A percentile compares a stretch with the other conserved stretches of the same genome.
Conservation (phyloP, 23 tunicate genomes). For the Corella eumyota region DNA sequence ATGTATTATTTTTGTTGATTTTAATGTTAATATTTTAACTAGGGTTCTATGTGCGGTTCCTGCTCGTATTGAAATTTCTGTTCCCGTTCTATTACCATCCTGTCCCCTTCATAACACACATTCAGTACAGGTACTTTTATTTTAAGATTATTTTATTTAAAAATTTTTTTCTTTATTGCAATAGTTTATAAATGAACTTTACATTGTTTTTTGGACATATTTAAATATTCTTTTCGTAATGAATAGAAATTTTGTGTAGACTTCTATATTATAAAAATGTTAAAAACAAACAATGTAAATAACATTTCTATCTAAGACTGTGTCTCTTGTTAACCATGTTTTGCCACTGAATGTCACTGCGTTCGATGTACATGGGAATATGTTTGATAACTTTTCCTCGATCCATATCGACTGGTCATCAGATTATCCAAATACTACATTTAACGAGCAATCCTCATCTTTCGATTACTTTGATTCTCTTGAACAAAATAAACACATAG, state of each 20-base stretch:
- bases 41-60: constrained; percentile 46
- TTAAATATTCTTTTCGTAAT: no score
- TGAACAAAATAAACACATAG: constrained; percentile 45
- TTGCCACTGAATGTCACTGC: constrained; percentile 38
- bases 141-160: neutral
- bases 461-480: constrained; percentile 18
- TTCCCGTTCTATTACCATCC: constrained; percentile 26
- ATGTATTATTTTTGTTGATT: neutral
- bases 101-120: constrained; percentile 56
- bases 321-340: constrained; percentile 23
- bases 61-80: constrained; percentile 20
- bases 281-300: no score
- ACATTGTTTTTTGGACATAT: no score
- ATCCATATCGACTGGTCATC: constrained; percentile 30
- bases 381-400: constrained; percentile 79
- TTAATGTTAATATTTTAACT: neutral
- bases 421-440: neutral
- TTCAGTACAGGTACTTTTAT: constrained; percentile 29
- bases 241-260: neutral
- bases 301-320: no score
- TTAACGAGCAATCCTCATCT: constrained; percentile 1
- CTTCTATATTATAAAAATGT: no score
- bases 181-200: no score
- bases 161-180: neutral
- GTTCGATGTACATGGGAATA: constrained; percentile 37